A percentile compares a stretch with the other conserved stretches of the same genome.
Conservation (phyloP, 1,140 invertebrate species). For the Arion vulgaris region DNA sequence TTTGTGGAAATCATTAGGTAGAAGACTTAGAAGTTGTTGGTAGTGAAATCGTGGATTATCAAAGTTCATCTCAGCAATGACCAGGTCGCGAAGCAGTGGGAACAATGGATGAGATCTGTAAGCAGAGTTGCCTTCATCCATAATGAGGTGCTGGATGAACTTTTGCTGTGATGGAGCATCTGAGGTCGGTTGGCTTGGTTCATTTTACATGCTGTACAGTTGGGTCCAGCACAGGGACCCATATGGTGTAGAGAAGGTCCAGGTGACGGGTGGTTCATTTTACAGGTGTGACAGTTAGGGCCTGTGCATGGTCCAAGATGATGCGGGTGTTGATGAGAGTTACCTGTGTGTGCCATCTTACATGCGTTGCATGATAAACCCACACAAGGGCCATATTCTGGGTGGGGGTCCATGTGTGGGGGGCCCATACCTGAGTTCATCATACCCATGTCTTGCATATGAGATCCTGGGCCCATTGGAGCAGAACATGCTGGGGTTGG, state of each 20-base stretch:
- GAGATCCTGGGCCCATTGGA: slow-evolving; percentile 21
- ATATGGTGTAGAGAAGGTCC: neutral
- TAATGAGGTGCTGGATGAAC: slow-evolving; percentile 70
- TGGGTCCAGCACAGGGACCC: slow-evolving; percentile 56
- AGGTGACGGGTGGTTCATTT: slow-evolving; percentile 24
- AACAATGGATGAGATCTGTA: slow-evolving; percentile 71
- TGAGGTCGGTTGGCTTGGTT: slow-evolving; percentile 56
- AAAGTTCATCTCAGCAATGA: slow-evolving; percentile 72
- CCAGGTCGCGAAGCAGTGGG: slow-evolving; percentile 69
- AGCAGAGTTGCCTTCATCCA: slow-evolving; percentile 66
- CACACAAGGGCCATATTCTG: slow-evolving; percentile 37
- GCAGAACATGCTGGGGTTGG: slow-evolving; percentile 29
- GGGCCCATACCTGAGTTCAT: neutral
- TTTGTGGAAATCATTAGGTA: slow-evolving; percentile 69
- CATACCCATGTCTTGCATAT: slow-evolving; percentile 22
- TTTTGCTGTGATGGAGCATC: slow-evolving; percentile 68
- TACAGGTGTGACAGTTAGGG: slow-evolving; percentile 15
- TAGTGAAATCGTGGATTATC: slow-evolving; percentile 68
- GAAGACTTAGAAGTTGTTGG: slow-evolving; percentile 66
- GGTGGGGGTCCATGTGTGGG: slow-evolving; percentile 26
- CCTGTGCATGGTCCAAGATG: slow-evolving; percentile 26
- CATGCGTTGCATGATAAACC: slow-evolving; percentile 37
- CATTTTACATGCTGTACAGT: slow-evolving; percentile 62
- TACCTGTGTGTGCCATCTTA: slow-evolving; percentile 24
- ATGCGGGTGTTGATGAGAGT: neutral